Evolutionary conservation across 2,888 invertebrate species (phyloP).

Genomic region (Sussaba pulchella): DNA sequence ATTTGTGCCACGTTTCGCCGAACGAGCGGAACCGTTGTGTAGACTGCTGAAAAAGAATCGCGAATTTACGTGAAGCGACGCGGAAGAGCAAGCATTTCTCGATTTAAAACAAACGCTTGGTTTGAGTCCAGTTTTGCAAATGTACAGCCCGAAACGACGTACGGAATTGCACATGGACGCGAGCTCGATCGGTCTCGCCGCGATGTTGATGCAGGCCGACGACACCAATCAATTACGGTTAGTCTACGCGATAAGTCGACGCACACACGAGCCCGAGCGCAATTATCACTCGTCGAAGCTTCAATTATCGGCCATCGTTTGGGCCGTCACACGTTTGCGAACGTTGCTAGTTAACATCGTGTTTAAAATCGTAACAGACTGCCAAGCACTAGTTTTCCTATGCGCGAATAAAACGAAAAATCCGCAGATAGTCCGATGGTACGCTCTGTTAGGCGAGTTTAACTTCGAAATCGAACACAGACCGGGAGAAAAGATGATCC

Average conservation of each 20-base stretch:
- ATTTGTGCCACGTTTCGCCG: conserved; percentile 41
- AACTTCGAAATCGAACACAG: conserved; percentile 64
- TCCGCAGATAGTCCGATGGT: conserved; percentile 27
- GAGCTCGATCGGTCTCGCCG: conserved; percentile 72
- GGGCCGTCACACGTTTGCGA: conserved; percentile 76
- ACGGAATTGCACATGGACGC: conserved; percentile 76
- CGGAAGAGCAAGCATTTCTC: conserved; percentile 45
- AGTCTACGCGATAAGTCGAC: too few relatives aligned
- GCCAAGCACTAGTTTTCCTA: neutral
- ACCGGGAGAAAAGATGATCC: conserved; percentile 64
- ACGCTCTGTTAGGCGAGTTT: conserved; percentile 29
- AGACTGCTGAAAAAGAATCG: conserved; percentile 60
- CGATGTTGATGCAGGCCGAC: too few relatives aligned
- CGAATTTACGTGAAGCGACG: conserved; percentile 55
- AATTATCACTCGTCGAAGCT: too few relatives aligned
- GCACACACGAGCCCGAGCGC: too few relatives aligned
- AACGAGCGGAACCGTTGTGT: conserved; percentile 61
- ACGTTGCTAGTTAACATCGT: conserved; percentile 74
- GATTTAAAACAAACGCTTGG: conserved; percentile 38
- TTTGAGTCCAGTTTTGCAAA: conserved; percentile 57
- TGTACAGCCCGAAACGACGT: conserved; percentile 67
- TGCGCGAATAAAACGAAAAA: conserved; percentile 22
- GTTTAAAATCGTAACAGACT: conserved; percentile 70
- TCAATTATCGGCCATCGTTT: too few relatives aligned
- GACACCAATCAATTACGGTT: too few relatives aligned